Evolutionary conservation across 2,888 invertebrate species (phyloP).

Genomic region (Ophion costatus): DNA sequence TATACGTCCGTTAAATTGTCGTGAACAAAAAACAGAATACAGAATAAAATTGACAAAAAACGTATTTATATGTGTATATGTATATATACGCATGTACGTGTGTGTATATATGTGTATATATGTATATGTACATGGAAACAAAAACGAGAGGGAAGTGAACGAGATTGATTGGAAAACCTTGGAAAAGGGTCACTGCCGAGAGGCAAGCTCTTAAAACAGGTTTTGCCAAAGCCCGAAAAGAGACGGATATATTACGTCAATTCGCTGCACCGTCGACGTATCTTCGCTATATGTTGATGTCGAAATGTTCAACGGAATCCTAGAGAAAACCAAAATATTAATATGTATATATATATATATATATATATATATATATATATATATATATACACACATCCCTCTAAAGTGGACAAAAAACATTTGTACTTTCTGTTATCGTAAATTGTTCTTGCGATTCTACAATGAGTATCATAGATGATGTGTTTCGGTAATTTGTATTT

Average conservation of each 20-base stretch:
- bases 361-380: conserved; percentile 18
- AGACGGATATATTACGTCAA: conserved; percentile 67
- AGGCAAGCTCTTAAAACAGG: conserved; percentile 77
- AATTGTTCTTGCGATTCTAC: conserved; percentile 65
- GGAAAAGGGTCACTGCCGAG: conserved; percentile 72
- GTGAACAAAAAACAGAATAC: conserved; percentile 57
- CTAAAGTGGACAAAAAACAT: conserved; percentile 37
- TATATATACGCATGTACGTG: conserved; percentile 42
- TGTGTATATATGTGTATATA: not conserved
- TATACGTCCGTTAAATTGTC: conserved; percentile 58
- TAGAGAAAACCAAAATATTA: conserved; percentile 43
- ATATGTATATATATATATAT: conserved; percentile 13
- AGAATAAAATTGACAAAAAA: conserved; percentile 55
- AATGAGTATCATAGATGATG: conserved; percentile 63
- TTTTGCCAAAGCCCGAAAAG: conserved; percentile 69
- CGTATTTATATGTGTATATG: conserved; percentile 20
- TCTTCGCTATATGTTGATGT: conserved; percentile 44
- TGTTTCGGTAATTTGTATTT: conserved; percentile 61
- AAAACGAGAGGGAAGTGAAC: conserved; percentile 11
- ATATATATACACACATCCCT: conserved; percentile 28
- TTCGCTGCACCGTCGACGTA: conserved; percentile 43
- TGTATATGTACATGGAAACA: conserved; percentile 12
- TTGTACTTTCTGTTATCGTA: conserved; percentile 60
- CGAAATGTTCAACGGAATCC: conserved; percentile 41
- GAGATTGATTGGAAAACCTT: conserved; percentile 22